Conservation (phyloP, 2,797 vertebrate genomes). For the Paedocypris micromegethes region DNA sequence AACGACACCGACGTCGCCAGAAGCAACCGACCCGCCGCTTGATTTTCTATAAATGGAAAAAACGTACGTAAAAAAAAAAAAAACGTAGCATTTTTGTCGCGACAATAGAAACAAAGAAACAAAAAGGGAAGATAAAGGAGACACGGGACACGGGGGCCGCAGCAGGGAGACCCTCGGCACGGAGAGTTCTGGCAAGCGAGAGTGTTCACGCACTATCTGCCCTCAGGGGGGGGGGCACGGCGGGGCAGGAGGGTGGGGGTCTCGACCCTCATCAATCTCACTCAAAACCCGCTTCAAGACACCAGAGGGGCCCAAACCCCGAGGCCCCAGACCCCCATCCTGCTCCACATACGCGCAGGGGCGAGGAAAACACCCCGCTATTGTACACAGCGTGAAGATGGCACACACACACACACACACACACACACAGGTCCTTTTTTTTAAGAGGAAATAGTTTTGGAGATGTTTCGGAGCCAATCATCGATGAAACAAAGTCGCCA, state of each 20-base stretch:
- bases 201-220: conserved; percentile 45
- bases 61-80: conserved; percentile 2
- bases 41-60: no score
- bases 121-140: conserved; percentile 22
- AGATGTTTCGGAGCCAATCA: no score
- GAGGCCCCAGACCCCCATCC: conserved; percentile 45
- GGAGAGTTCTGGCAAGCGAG: conserved; percentile 35
- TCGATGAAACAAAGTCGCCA: neutral
- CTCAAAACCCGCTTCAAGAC: conserved; percentile 70
- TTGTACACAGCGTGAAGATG: conserved; percentile 51
- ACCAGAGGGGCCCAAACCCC: conserved; percentile 61
- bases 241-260: conserved; percentile 47
- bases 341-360: conserved; percentile 39
- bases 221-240: conserved; percentile 50
- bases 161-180: conserved; percentile 46
- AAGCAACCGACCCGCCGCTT: no score
- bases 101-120: conserved; percentile 12
- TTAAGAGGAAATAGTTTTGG: neutral
- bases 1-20: no score
- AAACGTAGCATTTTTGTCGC: neutral
- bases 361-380: conserved; percentile 46
- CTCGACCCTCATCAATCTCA: conserved; percentile 74
- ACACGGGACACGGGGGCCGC: conserved; percentile 33
- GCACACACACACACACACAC: conserved; percentile 35
- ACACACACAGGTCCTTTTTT: neutral